Evolutionary conservation across 2,888 invertebrate genomes (phyloP), one percentile per base, ranked within the genome.

Genomic region (Cynaeus angustus): DNA sequence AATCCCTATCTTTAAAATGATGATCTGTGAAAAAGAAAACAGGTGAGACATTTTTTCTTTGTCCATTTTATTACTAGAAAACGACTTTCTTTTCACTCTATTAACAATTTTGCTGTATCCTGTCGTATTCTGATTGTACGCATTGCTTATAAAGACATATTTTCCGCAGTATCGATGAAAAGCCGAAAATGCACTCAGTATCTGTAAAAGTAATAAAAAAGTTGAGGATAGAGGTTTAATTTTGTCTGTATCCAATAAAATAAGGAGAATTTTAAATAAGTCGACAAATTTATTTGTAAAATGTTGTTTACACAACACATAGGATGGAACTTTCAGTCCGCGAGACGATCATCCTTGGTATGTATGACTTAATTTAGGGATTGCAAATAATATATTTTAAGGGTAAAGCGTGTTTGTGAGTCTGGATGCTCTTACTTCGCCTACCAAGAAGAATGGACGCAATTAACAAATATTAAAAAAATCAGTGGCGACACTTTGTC

Each of bases 141-240:
- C 61, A 61, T 48, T 68, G 71, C 43, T 70, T 43, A 70, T 70
- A 48, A 65, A 77, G 75, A 74, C 74, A 77, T 81, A 75, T 81
- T 80, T 81, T 81, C 75, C 80, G 74, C 81, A 81, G 81, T 80
- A 79, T 73, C 74, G 74, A 75, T 78, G 78, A 78, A 77, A 73
- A 66, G 74, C 72, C 68, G 75, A 73, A 76, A 62, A 71, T 26
- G 26, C 48, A 55, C 50, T 46, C 56, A 67, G 53, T 41, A 48
- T 58, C 14, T 62, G 38, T 50, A 64, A 53, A 64, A 14, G 21
- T 56, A 73, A 73, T 72, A 67, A 73, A 74, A 74, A 75, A 28
- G 75, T 62, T 68, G 76, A 79, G 73, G 75, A 75, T 61, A 72
- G 72, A 72, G 74, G 30, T 77, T 78, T 74, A 72, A 71, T 79